Evolutionary conservation across 2,888 invertebrate species (phyloP).

Genomic region (Arge pagana): DNA sequence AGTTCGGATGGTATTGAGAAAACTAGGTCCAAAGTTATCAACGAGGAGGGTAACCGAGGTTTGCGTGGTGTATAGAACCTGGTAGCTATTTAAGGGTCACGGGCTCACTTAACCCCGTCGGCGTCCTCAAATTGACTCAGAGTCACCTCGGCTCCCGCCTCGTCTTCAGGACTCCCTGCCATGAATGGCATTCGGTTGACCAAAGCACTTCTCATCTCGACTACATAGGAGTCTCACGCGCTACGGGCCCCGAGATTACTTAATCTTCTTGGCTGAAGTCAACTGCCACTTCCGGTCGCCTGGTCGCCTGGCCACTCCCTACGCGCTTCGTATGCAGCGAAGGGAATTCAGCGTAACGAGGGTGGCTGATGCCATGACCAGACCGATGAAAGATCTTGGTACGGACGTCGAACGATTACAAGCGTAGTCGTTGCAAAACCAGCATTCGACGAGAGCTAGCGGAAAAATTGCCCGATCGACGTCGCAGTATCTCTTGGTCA

Average conservation of each 20-base stretch:
- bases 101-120: conserved; percentile 48
- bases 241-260: conserved; percentile 14
- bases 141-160: conserved; percentile 16
- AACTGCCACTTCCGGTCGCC: conserved; percentile 46
- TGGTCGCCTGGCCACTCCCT: conserved; percentile 4
- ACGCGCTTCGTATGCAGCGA: no score
- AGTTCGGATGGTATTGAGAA: no score
- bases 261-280: conserved; percentile 32
- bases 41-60: no score
- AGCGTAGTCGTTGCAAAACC: conserved; percentile 41
- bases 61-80: neutral
- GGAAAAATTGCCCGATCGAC: conserved; percentile 32
- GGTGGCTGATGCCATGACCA: conserved; percentile 20
- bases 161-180: conserved; percentile 1
- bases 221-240: no score
- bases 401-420: conserved; percentile 36
- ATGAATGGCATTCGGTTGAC: conserved; percentile 1
- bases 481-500: conserved; percentile 38
- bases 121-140: conserved; percentile 51
- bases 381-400: conserved; percentile 4
- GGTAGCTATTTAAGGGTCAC: conserved; percentile 40
- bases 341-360: neutral
- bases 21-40: no score
- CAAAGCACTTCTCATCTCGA: no score
- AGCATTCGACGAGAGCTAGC: conserved; percentile 40